A percentile compares a stretch with the other conserved stretches of the same genome.
These are phyloP conservation scores for Fulica atra DNA, from an alignment of 2,113 vertebrate species.

Conservation along the genomic window DNA sequence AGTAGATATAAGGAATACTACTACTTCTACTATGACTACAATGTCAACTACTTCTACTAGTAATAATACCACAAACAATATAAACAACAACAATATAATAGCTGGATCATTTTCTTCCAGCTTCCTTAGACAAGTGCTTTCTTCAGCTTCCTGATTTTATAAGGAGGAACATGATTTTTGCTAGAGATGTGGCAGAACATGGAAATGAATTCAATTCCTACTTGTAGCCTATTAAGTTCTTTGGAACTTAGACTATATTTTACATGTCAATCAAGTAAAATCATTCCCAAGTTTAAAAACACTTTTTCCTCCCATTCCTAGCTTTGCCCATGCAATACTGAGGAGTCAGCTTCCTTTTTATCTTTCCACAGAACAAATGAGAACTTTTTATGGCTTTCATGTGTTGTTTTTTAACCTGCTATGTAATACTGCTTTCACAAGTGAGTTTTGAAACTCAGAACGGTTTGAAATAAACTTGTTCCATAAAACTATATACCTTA, in stretches of 20 bases:
- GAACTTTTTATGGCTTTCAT: neutral
- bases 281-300: slow-evolving; percentile 15
- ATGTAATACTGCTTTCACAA: neutral
- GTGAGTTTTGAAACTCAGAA: neutral
- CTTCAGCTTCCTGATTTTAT: neutral
- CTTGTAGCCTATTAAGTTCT: neutral
- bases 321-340: neutral
- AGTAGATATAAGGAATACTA: no score
- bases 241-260: slow-evolving; percentile 4
- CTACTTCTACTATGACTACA: no score
- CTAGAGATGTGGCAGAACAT: neutral
- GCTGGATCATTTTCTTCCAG: neutral
- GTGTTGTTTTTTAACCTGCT: neutral
- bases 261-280: slow-evolving; percentile 25
- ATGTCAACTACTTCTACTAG: no score
- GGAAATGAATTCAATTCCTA: slow-evolving; percentile 31
- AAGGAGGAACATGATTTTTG: neutral
- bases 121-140: neutral
- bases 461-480: neutral
- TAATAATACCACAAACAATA: no score
- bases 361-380: neutral
- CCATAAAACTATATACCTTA: neutral
- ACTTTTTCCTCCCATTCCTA: neutral
- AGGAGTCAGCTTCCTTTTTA: neutral
- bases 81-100: neutral